A percentile compares a stretch with the other conserved stretches of the same genome.
Conservation (phyloP, 37 sponge, comb jelly and placozoan species). For the Corticium candelabrum region DNA sequence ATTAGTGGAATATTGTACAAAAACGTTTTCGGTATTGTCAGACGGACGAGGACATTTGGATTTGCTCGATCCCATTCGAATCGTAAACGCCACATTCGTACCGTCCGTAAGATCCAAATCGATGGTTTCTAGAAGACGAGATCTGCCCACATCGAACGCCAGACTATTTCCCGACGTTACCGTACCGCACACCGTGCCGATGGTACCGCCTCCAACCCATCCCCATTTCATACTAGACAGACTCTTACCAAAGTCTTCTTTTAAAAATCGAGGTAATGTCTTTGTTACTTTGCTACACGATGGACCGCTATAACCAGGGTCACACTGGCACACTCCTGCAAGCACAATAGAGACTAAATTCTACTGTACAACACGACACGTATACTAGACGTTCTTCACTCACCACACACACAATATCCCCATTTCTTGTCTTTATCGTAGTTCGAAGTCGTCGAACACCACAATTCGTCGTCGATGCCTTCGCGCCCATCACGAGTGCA, state of each 20-base stretch:
- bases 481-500: background rate
- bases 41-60: background rate
- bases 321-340: background rate
- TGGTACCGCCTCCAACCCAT: background rate
- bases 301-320: background rate
- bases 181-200: background rate
- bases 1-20: background rate
- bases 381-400: background rate
- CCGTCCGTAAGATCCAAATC: background rate
- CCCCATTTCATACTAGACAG: background rate
- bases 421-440: background rate
- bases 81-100: background rate
- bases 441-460: background rate
- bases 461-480: background rate
- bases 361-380: background rate
- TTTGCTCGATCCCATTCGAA: background rate
- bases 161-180: background rate
- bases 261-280: background rate
- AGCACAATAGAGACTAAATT: background rate
- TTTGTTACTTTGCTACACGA: background rate
- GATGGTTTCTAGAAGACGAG: background rate
- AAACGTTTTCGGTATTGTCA: background rate
- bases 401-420: background rate
- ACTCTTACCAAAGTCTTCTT: background rate
- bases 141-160: background rate